Percentiles rank a stretch among this genome's conserved stretches.
phyloP scores from a whole-genome alignment of 1,140 invertebrate genomes.

The Apis dorsata region DNA sequence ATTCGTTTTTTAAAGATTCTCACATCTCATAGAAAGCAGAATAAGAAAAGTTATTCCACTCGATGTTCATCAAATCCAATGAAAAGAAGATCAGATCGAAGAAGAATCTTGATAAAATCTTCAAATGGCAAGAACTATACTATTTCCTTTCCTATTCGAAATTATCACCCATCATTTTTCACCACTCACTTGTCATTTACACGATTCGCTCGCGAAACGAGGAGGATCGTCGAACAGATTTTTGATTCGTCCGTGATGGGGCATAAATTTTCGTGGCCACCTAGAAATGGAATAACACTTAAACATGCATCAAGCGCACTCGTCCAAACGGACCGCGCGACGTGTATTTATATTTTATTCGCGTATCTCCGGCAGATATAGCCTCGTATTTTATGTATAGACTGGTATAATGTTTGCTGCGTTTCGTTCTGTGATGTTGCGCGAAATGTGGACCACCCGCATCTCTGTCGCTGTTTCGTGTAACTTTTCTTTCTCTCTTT shows the following conservation, averaged over 20 bases:
- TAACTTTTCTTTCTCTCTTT: neutral
- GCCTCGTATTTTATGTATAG: constrained; percentile 31
- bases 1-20: no score
- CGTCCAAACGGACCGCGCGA: neutral
- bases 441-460: neutral
- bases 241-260: neutral
- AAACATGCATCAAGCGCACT: constrained; percentile 25
- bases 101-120: no score
- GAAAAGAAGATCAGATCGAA: no score
- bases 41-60: no score
- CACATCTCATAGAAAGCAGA: no score
- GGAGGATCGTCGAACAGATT: neutral
- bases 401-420: constrained; percentile 1
- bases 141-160: neutral
- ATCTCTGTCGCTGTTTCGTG: neutral
- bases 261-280: neutral
- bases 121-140: no score
- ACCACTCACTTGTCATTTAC: neutral
- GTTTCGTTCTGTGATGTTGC: neutral
- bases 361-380: constrained; percentile 4
- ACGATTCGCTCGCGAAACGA: no score
- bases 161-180: neutral
- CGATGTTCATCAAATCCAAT: no score
- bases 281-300: constrained; percentile 7
- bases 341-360: constrained; percentile 28